These are phyloP conservation scores for Siderastrea siderea DNA, from an alignment of 92 coral and sea anemone genomes.

Conservation along the genomic window DNA sequence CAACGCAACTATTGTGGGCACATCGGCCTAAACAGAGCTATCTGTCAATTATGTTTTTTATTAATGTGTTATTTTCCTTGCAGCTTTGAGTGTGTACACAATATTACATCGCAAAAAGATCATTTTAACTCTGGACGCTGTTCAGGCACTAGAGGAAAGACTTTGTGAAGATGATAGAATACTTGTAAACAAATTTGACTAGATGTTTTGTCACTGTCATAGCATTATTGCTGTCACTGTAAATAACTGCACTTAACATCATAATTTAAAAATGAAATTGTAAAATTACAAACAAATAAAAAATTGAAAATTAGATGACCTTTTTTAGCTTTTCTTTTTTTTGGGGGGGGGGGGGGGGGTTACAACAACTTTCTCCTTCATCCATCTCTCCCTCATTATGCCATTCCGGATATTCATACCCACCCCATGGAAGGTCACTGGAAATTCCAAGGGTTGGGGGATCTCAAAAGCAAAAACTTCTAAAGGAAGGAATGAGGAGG, in stretches of 20 bases:
- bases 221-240: slow-evolving; percentile 1
- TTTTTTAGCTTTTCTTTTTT: background rate
- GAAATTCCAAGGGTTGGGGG: too few relatives aligned
- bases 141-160: slow-evolving; percentile 82
- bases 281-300: background rate
- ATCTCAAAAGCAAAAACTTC: too few relatives aligned
- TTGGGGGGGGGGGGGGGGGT: too few relatives aligned
- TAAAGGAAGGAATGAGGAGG: too few relatives aligned
- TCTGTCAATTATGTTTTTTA: background rate
- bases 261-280: background rate
- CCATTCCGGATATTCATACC: too few relatives aligned
- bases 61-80: background rate
- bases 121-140: slow-evolving; percentile 89
- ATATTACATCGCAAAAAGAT: slow-evolving; percentile 86
- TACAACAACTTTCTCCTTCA: too few relatives aligned
- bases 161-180: slow-evolving; percentile 90
- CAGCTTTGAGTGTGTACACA: slow-evolving; percentile 91
- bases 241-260: background rate
- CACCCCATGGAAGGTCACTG: too few relatives aligned
- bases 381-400: too few relatives aligned
- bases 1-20: too few relatives aligned
- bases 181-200: slow-evolving; percentile 78
- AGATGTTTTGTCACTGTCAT: background rate
- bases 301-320: background rate
- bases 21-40: background rate